Percentiles rank a stretch among this genome's conserved stretches.
Evolutionary conservation across 2,888 invertebrate genomes (phyloP).

Genomic region (Drosophila limbata): DNA sequence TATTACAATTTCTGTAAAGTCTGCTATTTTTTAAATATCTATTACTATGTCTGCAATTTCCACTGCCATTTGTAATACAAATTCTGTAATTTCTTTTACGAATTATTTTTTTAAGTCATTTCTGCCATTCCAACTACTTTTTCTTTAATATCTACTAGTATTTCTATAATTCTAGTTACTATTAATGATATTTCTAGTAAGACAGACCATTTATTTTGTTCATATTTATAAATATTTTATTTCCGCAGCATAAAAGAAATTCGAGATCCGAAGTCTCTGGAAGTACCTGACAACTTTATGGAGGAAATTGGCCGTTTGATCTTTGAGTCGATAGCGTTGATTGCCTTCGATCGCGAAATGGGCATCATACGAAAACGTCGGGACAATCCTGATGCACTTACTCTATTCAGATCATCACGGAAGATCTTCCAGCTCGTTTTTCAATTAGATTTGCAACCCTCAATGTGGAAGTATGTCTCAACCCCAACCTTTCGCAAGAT

Average conservation of each 20-base stretch:
- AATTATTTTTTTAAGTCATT: no score
- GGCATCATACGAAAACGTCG: constrained; percentile 71
- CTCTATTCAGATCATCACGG: constrained; percentile 53
- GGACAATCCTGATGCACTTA: constrained; percentile 65
- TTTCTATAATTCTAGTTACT: no score
- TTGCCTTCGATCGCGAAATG: constrained; percentile 84
- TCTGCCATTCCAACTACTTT: no score
- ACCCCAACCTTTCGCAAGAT: constrained; percentile 78
- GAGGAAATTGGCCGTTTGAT: constrained; percentile 87
- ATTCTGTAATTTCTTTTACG: no score
- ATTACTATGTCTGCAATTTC: accelerated
- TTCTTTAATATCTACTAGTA: not conserved
- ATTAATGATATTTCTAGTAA: no score
- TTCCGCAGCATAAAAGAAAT: constrained; percentile 79
- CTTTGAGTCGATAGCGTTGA: constrained; percentile 86
- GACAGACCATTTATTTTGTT: no score
- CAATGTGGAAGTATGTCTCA: constrained; percentile 76
- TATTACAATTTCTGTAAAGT: no score
- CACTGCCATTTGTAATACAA: no score
- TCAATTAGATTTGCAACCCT: constrained; percentile 81
- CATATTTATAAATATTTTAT: not conserved
- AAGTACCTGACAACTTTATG: constrained; percentile 85
- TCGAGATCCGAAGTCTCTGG: constrained; percentile 61
- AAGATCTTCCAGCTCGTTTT: constrained; percentile 53
- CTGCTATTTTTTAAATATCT: not conserved